Percentiles rank a stretch among this genome's conserved stretches.
These are phyloP conservation scores for Pomacea canaliculata DNA, from an alignment of 2,888 invertebrate species.

Conservation along the genomic window DNA sequence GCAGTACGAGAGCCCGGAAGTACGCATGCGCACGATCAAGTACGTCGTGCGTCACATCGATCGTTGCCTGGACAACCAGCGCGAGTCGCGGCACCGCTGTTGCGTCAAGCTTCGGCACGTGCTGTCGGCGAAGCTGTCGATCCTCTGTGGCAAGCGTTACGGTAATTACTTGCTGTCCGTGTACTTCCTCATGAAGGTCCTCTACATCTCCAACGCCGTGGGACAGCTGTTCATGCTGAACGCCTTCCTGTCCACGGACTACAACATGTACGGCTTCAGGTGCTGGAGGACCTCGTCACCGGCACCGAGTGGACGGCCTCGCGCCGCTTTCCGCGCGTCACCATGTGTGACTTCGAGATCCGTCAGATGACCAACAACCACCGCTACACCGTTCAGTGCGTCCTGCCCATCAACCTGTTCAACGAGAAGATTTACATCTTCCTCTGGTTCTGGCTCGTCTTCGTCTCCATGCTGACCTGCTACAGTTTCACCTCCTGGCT, in stretches of 20 bases:
- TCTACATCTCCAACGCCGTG: constrained; percentile 70
- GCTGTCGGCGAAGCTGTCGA: constrained; percentile 62
- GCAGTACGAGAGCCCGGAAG: constrained; percentile 71
- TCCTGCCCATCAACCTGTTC: constrained; percentile 63
- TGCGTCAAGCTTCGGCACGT: constrained; percentile 62
- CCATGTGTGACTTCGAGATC: constrained; percentile 68
- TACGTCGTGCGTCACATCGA: constrained; percentile 72
- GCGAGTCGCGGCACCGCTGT: constrained; percentile 62
- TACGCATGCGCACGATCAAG: constrained; percentile 70
- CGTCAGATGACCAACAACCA: constrained; percentile 66
- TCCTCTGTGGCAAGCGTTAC: constrained; percentile 69
- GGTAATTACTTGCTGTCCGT: constrained; percentile 71
- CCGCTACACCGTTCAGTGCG: constrained; percentile 63
- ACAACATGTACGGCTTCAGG: constrained; percentile 70
- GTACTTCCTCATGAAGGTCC: constrained; percentile 69
- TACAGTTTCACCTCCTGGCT: constrained; percentile 65
- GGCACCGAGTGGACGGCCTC: constrained; percentile 65
- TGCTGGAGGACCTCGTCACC: constrained; percentile 69
- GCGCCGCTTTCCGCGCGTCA: constrained; percentile 66
- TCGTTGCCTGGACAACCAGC: constrained; percentile 69
- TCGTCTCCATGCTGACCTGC: constrained; percentile 62
- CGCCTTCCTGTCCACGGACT: constrained; percentile 70
- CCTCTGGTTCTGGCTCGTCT: constrained; percentile 69
- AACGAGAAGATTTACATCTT: constrained; percentile 69
- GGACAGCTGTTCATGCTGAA: constrained; percentile 72